phyloP scores from a whole-genome alignment of 2,797 vertebrate species.

The Channallabes apus region DNA sequence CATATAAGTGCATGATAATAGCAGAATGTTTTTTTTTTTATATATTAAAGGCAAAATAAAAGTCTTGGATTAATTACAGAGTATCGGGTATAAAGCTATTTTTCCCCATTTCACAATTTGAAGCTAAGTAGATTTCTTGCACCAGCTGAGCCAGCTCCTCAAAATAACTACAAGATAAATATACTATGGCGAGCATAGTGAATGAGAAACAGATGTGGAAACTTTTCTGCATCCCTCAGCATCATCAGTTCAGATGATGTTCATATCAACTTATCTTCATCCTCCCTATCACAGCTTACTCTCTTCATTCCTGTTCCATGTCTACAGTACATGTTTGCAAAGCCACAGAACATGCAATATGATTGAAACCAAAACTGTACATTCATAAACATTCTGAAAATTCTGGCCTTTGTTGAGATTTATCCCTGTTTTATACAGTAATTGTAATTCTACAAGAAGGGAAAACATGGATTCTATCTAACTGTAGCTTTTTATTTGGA shows the following conservation, averaged over 20 bases:
- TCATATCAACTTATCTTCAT: neutral
- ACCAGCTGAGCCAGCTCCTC: neutral
- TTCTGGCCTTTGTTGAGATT: neutral
- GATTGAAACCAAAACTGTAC: neutral
- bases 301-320: neutral
- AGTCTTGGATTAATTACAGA: neutral
- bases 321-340: neutral
- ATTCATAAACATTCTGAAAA: neutral
- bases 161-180: neutral
- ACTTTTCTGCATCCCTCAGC: neutral
- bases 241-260: neutral
- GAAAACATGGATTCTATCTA: neutral
- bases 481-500: neutral
- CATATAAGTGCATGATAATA: neutral
- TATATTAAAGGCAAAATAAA: neutral
- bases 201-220: neutral
- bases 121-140: neutral
- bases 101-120: neutral
- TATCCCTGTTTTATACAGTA: conserved; percentile 30
- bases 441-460: conserved; percentile 23
- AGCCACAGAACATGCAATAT: neutral
- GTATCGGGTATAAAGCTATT: neutral
- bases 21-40: neutral
- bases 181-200: neutral
- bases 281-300: neutral